Percentiles rank a stretch among this genome's conserved stretches.
These are phyloP conservation scores for Chrysodeixis includens DNA, from an alignment of 2,888 invertebrate species.

Conservation along the genomic window DNA sequence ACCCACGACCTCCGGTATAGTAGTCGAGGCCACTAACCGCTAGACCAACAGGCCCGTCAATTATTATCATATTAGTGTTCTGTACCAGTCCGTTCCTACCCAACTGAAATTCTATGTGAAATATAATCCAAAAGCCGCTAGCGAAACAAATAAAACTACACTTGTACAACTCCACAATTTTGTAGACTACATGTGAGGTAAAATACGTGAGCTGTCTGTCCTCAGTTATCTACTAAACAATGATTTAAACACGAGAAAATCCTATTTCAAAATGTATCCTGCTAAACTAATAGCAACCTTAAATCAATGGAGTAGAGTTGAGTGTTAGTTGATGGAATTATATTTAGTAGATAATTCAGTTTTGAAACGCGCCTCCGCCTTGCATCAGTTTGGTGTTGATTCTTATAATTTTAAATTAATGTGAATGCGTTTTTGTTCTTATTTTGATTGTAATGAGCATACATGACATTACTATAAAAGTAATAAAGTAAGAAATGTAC, in stretches of 20 bases:
- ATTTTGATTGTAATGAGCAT: constrained; percentile 12
- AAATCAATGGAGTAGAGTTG: constrained; percentile 7
- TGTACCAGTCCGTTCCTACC: background rate
- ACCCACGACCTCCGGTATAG: no score
- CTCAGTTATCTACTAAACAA: constrained; percentile 65
- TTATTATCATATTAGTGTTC: background rate
- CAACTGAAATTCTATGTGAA: constrained; percentile 30
- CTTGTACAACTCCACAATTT: constrained; percentile 35
- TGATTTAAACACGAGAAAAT: constrained; percentile 63
- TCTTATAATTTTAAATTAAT: constrained; percentile 58
- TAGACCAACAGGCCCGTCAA: no score
- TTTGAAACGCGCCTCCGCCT: constrained; percentile 61
- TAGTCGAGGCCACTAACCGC: no score
- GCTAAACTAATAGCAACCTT: constrained; percentile 33
- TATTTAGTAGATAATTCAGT: constrained; percentile 62
- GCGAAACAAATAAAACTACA: constrained; percentile 22
- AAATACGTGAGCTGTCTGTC: constrained; percentile 59
- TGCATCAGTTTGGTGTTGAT: constrained; percentile 56
- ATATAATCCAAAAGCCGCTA: constrained; percentile 24
- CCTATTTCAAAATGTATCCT: constrained; percentile 41
- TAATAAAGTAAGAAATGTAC: no score
- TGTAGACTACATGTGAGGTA: constrained; percentile 53
- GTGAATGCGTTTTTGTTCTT: constrained; percentile 25
- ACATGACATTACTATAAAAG: background rate
- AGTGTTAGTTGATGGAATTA: constrained; percentile 26